Percentiles rank a stretch among this genome's conserved stretches.
phyloP scores from a whole-genome alignment of 64 coral and sea anemone species.

The Orbicella faveolata region DNA sequence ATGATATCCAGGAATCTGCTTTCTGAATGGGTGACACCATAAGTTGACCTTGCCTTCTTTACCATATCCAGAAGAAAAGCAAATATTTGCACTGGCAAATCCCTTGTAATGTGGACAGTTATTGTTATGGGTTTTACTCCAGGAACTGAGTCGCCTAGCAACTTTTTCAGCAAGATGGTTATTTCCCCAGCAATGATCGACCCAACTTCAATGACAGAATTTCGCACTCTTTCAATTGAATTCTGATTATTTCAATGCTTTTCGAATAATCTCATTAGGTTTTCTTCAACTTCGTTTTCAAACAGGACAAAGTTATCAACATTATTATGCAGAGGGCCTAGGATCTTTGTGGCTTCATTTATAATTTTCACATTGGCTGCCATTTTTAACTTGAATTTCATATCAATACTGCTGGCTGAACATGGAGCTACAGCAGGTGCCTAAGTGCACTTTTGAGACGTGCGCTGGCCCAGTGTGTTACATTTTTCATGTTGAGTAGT shows the following conservation, averaged over 20 bases:
- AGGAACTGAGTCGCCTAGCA: conserved; percentile 26
- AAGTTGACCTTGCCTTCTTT: conserved; percentile 25
- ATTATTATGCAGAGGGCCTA: not conserved
- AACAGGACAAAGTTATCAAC: conserved; percentile 22
- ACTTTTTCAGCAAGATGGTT: conserved; percentile 30
- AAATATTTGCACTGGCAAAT: conserved; percentile 25
- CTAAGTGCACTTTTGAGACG: conserved; percentile 12
- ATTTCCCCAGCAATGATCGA: conserved; percentile 16
- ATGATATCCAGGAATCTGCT: not conserved
- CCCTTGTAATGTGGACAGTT: conserved; percentile 10
- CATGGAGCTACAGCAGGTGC: not conserved
- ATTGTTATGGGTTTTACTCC: conserved; percentile 24
- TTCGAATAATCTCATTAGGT: conserved; percentile 11
- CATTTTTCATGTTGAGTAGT: too few species aligned
- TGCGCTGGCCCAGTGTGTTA: not conserved
- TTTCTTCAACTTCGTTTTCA: conserved; percentile 28
- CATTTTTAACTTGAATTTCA: conserved; percentile 16
- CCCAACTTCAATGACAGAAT: conserved; percentile 12
- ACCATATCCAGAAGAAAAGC: not conserved
- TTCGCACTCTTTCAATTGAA: not conserved
- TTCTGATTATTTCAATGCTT: conserved; percentile 4
- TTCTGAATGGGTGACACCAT: not conserved
- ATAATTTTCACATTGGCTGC: conserved; percentile 1
- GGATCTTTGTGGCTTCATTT: not conserved
- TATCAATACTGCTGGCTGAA: conserved; percentile 27